phyloP scores from a whole-genome alignment of 1,140 invertebrate genomes.

The Micrasema longulum region DNA sequence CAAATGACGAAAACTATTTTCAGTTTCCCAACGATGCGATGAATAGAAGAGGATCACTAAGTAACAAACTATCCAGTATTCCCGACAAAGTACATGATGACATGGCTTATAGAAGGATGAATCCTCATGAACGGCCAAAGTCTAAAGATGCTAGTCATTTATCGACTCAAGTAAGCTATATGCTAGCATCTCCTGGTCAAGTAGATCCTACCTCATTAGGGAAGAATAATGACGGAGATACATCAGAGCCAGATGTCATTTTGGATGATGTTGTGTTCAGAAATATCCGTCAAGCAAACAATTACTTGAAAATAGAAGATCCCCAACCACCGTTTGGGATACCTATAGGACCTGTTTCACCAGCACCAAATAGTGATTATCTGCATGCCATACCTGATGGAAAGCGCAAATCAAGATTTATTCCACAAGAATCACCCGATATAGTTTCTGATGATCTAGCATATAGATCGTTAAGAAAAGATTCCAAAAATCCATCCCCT shows the following conservation, averaged over 20 bases:
- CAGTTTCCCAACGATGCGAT: slow-evolving; percentile 44
- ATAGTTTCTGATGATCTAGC: slow-evolving; percentile 89
- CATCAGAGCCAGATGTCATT: slow-evolving; percentile 82
- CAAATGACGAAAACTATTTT: slow-evolving; percentile 44
- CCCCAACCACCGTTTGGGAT: slow-evolving; percentile 92
- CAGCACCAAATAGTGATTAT: slow-evolving; percentile 84
- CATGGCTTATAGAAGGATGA: slow-evolving; percentile 81
- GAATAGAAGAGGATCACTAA: slow-evolving; percentile 57
- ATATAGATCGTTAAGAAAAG: slow-evolving; percentile 85
- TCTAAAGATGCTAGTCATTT: slow-evolving; percentile 69
- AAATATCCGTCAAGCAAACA: slow-evolving; percentile 81
- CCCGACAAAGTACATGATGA: slow-evolving; percentile 80
- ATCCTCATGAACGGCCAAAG: slow-evolving; percentile 69
- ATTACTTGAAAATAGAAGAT: slow-evolving; percentile 76
- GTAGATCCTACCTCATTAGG: slow-evolving; percentile 60
- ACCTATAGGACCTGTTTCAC: slow-evolving; percentile 82
- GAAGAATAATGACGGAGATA: slow-evolving; percentile 62
- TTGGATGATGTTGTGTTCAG: slow-evolving; percentile 87
- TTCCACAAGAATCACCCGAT: slow-evolving; percentile 80
- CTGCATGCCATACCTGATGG: slow-evolving; percentile 79
- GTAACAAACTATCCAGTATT: slow-evolving; percentile 52
- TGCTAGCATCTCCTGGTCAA: slow-evolving; percentile 69
- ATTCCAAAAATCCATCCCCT: slow-evolving; percentile 67
- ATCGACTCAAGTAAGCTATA: slow-evolving; percentile 77
- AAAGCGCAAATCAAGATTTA: slow-evolving; percentile 71